Percentiles rank a stretch among this genome's conserved stretches.
Conservation (phyloP, 2,113 vertebrate species). For the Meles meles region DNA sequence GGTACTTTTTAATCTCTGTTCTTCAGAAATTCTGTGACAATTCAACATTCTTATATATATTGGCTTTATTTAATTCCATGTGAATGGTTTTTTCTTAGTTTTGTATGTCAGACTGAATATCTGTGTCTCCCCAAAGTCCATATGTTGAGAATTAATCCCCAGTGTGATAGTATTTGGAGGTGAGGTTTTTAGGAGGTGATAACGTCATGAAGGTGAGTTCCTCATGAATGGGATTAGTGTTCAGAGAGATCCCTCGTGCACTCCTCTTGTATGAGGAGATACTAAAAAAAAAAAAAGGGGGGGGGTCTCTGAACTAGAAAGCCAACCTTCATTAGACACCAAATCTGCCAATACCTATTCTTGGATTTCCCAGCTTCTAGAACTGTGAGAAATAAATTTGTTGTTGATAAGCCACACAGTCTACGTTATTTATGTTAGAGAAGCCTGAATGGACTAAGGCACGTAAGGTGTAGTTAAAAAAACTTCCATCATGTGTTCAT, state of each 20-base stretch:
- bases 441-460: neutral
- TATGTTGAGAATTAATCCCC: neutral
- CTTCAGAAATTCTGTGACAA: neutral
- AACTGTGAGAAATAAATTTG: neutral
- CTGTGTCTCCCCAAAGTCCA: neutral
- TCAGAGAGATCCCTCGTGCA: neutral
- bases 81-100: neutral
- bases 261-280: neutral
- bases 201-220: neutral
- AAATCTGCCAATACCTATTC: neutral
- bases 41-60: neutral
- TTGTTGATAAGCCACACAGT: neutral
- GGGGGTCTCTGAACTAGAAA: neutral
- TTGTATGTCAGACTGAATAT: neutral
- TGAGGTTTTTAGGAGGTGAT: neutral
- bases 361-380: neutral
- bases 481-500: neutral
- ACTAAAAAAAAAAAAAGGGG: neutral
- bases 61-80: neutral
- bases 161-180: neutral
- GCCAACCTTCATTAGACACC: neutral
- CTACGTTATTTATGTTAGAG: neutral
- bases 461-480: neutral
- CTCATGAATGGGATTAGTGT: neutral
- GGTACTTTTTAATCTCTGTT: neutral